Conservation (phyloP, 35 echinoderm and acorn worm species). For the Lytechinus variegatus region DNA sequence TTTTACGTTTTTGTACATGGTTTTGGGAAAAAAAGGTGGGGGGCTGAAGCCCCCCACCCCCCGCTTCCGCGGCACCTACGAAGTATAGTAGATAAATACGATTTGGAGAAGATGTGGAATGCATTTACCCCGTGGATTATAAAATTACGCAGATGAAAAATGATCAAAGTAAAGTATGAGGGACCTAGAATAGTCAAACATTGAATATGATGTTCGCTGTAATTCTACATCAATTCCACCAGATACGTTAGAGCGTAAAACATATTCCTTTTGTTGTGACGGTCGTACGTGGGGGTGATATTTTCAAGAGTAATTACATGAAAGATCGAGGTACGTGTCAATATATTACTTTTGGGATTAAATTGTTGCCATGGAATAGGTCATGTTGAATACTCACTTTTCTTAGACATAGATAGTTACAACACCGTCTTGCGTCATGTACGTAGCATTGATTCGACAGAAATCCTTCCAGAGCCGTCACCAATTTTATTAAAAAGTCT, state of each 20-base stretch:
- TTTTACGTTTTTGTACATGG: too few species aligned
- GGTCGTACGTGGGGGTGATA: too few species aligned
- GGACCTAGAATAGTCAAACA: background rate
- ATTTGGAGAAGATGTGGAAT: background rate
- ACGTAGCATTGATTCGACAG: too few species aligned
- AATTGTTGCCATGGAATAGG: background rate
- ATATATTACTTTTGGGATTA: background rate
- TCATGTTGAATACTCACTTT: background rate
- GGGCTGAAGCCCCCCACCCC: too few species aligned
- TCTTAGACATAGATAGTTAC: background rate
- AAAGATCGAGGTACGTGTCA: background rate
- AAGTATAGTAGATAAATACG: background rate
- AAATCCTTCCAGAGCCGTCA: too few species aligned
- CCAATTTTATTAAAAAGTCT: too few species aligned
- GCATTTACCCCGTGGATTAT: too few species aligned
- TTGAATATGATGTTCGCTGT: background rate
- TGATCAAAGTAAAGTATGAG: background rate
- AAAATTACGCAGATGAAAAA: too few species aligned
- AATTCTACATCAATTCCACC: background rate
- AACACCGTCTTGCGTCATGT: background rate
- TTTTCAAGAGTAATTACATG: background rate
- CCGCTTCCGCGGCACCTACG: too few species aligned
- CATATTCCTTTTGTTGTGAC: background rate
- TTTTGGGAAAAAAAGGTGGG: too few species aligned
- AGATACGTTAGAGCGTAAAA: background rate